Base-by-base conservation (phyloP, 1,140 invertebrate genomes). In the Agrypnia vestita region DNA sequence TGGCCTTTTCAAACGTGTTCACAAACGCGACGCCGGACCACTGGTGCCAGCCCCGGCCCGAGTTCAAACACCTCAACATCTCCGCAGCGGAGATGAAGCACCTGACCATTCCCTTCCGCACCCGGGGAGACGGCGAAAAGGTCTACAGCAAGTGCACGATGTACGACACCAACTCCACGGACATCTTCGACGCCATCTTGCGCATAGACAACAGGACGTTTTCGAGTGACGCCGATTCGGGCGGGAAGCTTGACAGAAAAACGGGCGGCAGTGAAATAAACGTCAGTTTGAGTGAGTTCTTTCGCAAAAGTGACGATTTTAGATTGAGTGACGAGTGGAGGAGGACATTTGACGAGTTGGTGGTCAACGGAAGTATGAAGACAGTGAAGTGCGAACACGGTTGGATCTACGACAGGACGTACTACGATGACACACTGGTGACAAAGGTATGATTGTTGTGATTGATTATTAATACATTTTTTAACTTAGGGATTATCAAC, bases 1-100 rank as follows among this genome's bases (percentile, higher is more conserved):
- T 94, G 51, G 92, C 92, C 21, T 94, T 94, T 84, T 93, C 92
- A 35, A 92, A 93, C 88, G 91, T 95, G 51, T 94, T 94, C 86
- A 93, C 94, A 84, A 93, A 92, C 53, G 91, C 92, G 9, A 91
- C 91, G 11, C 93, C 93, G 10, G 91, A 93, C 8, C 93, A 94
- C 83, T 94, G 93, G 92, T 94, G 93, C 84, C 88, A 89, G 25
- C 88, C 92, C n/a, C 91, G 91, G 0, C 84, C 84, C 17, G 88
- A 91, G 78, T 85, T 93, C 21, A 88, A 91, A 21, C 86, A 87
- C 71, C 76, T 91, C 21, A 90, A 90, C 59, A 83, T 93, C 56
- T 91, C 90, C 19, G 85, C 90, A n/a, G 88, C 91, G 0, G 84
- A 91, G 47, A 86, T 92, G 9, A 91, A 91, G 71, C 87, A 88